Evolutionary conservation across 2,797 vertebrate genomes (phyloP).

Genomic region (Enteromius radiatus): DNA sequence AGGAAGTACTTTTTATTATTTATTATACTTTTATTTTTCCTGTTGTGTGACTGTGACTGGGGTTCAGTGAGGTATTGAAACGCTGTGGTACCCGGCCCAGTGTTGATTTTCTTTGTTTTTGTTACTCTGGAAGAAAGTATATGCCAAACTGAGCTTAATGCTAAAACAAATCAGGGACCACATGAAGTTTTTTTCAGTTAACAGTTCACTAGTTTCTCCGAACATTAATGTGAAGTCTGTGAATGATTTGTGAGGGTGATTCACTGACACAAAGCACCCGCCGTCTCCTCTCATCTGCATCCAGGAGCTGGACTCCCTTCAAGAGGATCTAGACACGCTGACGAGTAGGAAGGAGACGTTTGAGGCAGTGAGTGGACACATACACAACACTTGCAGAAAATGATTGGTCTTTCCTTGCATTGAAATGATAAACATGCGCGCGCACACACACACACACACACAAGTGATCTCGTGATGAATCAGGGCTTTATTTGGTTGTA

Average conservation of each 20-base stretch:
- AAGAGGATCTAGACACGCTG: slow-evolving; percentile 87
- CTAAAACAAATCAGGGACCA: not conserved
- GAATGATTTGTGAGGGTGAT: not conserved
- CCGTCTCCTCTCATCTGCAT: not conserved
- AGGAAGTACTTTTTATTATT: not conserved
- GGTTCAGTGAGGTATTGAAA: not conserved
- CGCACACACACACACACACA: not conserved
- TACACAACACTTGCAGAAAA: not conserved
- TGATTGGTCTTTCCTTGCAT: not conserved
- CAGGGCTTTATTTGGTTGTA: not conserved
- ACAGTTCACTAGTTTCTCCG: not conserved
- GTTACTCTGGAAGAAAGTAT: not conserved
- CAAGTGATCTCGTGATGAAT: not conserved
- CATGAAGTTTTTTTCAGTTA: not conserved
- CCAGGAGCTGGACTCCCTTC: slow-evolving; percentile 86
- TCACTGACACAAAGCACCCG: not conserved
- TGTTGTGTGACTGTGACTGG: too few species aligned
- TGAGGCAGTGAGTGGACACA: slow-evolving; percentile 81
- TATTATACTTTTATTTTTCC: not conserved
- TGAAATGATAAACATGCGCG: not conserved
- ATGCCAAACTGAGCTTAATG: not conserved
- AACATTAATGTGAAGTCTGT: not conserved
- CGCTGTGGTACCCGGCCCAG: too few species aligned
- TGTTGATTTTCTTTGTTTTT: not conserved
- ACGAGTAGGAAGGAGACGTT: slow-evolving; percentile 85